Evolutionary conservation across 2,797 vertebrate genomes (phyloP).

Genomic region (Syngnathus rostellatus): DNA sequence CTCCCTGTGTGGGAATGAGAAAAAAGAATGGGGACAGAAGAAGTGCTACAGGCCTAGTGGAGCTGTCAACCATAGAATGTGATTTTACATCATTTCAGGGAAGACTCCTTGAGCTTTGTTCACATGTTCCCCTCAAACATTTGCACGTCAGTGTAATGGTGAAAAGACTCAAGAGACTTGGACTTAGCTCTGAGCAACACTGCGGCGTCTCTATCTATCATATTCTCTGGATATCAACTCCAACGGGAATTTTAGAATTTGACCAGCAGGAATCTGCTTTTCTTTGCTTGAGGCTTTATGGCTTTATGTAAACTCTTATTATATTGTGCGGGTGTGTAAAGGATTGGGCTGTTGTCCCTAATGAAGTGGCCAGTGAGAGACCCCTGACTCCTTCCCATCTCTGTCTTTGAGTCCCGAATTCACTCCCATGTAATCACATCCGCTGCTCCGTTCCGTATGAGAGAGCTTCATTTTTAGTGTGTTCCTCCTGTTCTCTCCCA

Average conservation of each 20-base stretch:
- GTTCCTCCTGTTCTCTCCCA: slow-evolving; percentile 20
- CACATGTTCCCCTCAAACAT: slow-evolving; percentile 16
- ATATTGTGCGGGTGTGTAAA: background rate
- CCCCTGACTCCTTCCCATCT: too few species aligned
- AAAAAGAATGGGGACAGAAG: slow-evolving; percentile 45
- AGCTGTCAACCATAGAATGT: slow-evolving; percentile 33
- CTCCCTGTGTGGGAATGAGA: slow-evolving; percentile 23
- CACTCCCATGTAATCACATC: background rate
- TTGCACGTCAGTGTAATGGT: slow-evolving; percentile 21
- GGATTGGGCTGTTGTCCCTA: background rate
- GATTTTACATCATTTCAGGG: background rate
- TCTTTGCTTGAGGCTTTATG: slow-evolving; percentile 28
- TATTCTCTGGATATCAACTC: slow-evolving; percentile 14
- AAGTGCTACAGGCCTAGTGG: slow-evolving; percentile 33
- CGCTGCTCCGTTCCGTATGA: background rate
- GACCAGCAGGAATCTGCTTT: slow-evolving; percentile 16
- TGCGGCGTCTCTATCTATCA: slow-evolving; percentile 21
- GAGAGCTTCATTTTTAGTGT: slow-evolving; percentile 20
- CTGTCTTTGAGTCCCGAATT: background rate
- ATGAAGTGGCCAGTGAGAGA: background rate
- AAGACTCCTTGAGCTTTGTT: slow-evolving; percentile 22
- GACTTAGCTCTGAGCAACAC: slow-evolving; percentile 27
- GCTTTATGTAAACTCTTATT: too few species aligned
- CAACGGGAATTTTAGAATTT: slow-evolving; percentile 25
- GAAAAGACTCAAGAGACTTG: slow-evolving; percentile 5